Evolutionary conservation across 1,140 invertebrate genomes (phyloP).

Genomic region (Plectus sambesii): DNA sequence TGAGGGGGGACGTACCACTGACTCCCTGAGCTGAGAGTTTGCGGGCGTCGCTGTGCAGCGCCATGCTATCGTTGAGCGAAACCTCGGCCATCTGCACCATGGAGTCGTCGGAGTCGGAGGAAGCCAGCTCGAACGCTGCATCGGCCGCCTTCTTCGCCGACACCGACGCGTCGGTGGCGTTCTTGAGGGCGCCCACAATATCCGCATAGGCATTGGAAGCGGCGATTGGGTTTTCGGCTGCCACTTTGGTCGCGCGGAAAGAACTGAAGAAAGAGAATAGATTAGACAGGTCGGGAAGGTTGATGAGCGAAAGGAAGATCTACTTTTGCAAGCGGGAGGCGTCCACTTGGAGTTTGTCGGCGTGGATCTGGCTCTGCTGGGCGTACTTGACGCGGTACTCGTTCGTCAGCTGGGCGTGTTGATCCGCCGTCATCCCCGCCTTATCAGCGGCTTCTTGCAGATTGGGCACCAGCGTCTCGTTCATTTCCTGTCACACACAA

Average conservation of each 20-base stretch:
- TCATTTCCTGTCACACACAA: too few relatives aligned
- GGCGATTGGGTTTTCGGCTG: constrained; percentile 29
- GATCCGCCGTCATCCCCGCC: constrained; percentile 5
- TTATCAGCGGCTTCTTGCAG: constrained; percentile 17
- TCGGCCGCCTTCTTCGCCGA: constrained; percentile 25
- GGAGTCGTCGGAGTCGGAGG: constrained; percentile 11
- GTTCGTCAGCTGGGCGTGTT: constrained; percentile 21
- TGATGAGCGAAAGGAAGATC: constrained; percentile 5
- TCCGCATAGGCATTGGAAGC: constrained; percentile 42
- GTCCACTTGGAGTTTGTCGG: constrained; percentile 28
- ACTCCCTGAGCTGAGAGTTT: too few relatives aligned
- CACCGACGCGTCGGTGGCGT: constrained; percentile 28
- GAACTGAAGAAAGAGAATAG: too few relatives aligned
- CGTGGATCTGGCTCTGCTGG: constrained; percentile 28
- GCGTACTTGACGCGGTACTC: constrained; percentile 27
- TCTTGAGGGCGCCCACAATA: constrained; percentile 31
- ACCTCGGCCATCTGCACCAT: constrained; percentile 16
- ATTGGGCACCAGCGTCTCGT: constrained; percentile 18
- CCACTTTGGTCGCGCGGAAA: constrained; percentile 20
- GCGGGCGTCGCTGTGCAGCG: too few relatives aligned
- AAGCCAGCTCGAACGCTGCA: constrained; percentile 19
- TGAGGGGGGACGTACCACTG: too few relatives aligned
- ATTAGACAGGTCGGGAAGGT: constrained; percentile 5
- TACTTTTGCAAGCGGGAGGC: background rate
- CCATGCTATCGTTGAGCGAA: constrained; percentile 14